A percentile compares a stretch with the other conserved stretches of the same genome.
Evolutionary conservation across 2,797 vertebrate genomes (phyloP).

Genomic region (Coregonus suidteri): DNA sequence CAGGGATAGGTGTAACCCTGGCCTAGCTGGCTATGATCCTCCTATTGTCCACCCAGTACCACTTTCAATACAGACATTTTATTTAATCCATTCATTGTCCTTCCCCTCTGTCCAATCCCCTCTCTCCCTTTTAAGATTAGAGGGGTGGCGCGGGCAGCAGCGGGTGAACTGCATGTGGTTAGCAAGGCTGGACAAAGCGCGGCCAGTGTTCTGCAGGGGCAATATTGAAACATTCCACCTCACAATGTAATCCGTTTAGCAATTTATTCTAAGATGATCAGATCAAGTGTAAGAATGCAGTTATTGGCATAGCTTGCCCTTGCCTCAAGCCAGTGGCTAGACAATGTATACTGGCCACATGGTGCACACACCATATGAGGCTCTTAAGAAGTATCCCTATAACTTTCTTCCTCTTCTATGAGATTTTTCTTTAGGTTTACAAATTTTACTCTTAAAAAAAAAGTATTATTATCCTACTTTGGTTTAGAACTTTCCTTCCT

Average conservation of each 20-base stretch:
- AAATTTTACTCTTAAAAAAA: neutral
- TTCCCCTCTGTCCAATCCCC: constrained; percentile 40
- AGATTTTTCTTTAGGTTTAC: neutral
- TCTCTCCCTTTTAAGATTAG: constrained; percentile 56
- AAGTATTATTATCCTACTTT: neutral
- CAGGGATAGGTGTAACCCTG: neutral
- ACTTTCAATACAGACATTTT: constrained; percentile 5
- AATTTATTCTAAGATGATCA: constrained; percentile 65
- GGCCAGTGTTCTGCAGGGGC: constrained; percentile 46
- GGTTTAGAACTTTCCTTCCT: neutral
- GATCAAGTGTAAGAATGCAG: constrained; percentile 67
- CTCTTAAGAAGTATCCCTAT: neutral
- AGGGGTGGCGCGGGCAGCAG: constrained; percentile 30
- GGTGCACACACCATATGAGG: constrained; percentile 3
- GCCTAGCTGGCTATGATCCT: neutral
- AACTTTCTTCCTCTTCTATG: neutral
- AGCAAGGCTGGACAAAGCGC: constrained; percentile 45
- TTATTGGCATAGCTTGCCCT: constrained; percentile 52
- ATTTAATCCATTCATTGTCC: constrained; percentile 53
- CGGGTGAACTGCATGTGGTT: constrained; percentile 17
- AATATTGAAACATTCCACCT: constrained; percentile 76
- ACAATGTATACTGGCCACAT: constrained; percentile 15
- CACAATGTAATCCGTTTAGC: constrained; percentile 73
- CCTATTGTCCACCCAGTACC: neutral
- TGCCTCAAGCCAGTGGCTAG: neutral